Percentiles rank a stretch among this genome's conserved stretches.
Conservation (phyloP, 92 coral and sea anemone genomes). For the Epizoanthus illoricatus region DNA sequence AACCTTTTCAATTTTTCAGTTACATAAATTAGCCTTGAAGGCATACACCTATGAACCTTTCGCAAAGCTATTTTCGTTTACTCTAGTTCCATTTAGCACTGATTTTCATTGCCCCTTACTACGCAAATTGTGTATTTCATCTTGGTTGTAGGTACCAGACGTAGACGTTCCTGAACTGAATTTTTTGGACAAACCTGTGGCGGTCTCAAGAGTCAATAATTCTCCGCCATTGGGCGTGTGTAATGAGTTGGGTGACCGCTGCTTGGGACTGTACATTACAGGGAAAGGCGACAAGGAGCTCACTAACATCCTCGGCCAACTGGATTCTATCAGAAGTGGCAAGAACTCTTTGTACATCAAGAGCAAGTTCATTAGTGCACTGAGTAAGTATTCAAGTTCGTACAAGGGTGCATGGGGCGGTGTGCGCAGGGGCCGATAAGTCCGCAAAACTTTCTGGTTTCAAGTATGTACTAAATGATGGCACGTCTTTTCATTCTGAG, state of each 20-base stretch:
- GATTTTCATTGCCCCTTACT: too few species aligned
- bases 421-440: too few species aligned
- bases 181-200: background rate
- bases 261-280: constrained; percentile 32
- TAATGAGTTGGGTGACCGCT: constrained; percentile 11
- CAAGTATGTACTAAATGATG: too few species aligned
- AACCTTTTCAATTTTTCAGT: too few species aligned
- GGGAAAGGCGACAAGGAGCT: constrained; percentile 12
- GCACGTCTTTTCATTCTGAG: too few species aligned
- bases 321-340: constrained; percentile 12
- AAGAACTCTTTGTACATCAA: constrained; percentile 34
- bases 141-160: constrained; percentile 17
- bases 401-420: too few species aligned
- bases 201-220: background rate
- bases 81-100: too few species aligned
- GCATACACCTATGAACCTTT: too few species aligned
- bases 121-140: too few species aligned
- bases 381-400: constrained; percentile 12
- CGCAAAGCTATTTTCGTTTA: too few species aligned
- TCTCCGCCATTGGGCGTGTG: background rate
- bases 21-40: too few species aligned
- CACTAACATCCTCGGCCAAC: constrained; percentile 11
- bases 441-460: too few species aligned
- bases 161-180: constrained; percentile 33
- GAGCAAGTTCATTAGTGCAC: constrained; percentile 23